Evolutionary conservation across 2,113 vertebrate species (phyloP), one percentile per base, ranked within the genome.

Genomic region (Ctenodactylus gundi): DNA sequence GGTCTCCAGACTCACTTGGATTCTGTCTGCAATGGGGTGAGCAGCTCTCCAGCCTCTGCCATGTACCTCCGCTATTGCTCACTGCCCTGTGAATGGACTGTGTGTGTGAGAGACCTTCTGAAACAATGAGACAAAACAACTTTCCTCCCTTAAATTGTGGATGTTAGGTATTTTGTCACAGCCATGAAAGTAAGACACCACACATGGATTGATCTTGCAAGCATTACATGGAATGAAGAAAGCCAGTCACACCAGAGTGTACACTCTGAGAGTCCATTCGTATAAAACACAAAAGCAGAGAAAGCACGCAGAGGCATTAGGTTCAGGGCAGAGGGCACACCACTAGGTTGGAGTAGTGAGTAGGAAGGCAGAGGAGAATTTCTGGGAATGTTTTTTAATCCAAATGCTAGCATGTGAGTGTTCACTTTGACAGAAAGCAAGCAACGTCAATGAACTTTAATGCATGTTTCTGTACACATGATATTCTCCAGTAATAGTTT

Each of bases 221-320:
- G 55, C 2, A 1, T 34, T 31, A 41, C 21, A 0, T 11, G 10
- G 31, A 82, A 34, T 27, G 21, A 34, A 73, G 46, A 57, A 67
- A 83, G 53, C n/a, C 84, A 83, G 31, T 68, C 13, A 36, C 2
- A 76, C 23, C 12, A 20, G 31, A 10, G 34, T 23, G n/a, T 31
- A 51, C 36, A 44, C 25, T 17, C 3, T 7, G 12, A 29, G 68
- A 58, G 5, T 78, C 70, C 20, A 23, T 41, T 27, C 23, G 13
- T 34, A 36, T 39, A 67, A 73, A 73, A 36, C 25, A 27, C 31
- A 18, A 23, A 81, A 60, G 13, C 0, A 62, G 68, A 60, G 39
- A 72, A 29, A 20, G n/a, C 44, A 10, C 6, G 15, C 9, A 12
- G 0, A 3, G 25, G n/a, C 14, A 1, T 49, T 5, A 1, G 7